phyloP scores from a whole-genome alignment of 2,797 vertebrate genomes.

The Artibeus lituratus region DNA sequence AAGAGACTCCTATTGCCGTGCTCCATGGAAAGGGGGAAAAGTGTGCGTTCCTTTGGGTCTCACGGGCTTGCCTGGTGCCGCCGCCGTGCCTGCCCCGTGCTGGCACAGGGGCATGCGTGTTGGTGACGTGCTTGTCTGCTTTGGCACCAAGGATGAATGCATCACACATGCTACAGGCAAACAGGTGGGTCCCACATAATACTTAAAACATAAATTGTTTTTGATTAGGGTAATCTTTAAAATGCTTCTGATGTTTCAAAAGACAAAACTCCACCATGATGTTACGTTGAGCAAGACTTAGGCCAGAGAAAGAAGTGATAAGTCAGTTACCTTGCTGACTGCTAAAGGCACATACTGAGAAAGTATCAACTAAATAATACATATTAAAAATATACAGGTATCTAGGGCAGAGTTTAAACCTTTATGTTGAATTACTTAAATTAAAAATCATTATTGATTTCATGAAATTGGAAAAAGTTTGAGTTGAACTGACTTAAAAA shows the following conservation, averaged over 20 bases:
- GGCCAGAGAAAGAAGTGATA: slow-evolving; percentile 54
- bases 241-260: slow-evolving; percentile 37
- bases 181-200: not conserved
- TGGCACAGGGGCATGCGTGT: not conserved
- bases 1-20: not conserved
- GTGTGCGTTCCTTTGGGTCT: not conserved
- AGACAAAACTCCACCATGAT: slow-evolving; percentile 7
- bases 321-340: slow-evolving; percentile 66
- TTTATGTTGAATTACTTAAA: slow-evolving; percentile 53
- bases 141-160: not conserved
- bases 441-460: slow-evolving; percentile 20
- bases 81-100: too few relatives aligned
- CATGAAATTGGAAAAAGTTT: slow-evolving; percentile 42
- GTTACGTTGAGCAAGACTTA: slow-evolving; percentile 18
- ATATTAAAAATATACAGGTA: slow-evolving; percentile 45
- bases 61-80: not conserved
- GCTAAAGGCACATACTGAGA: slow-evolving; percentile 75
- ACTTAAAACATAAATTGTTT: not conserved
- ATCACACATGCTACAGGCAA: not conserved
- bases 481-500: slow-evolving; percentile 23
- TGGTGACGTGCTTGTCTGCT: not conserved
- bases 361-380: slow-evolving; percentile 35
- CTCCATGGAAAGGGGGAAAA: not conserved
- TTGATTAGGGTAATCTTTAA: slow-evolving; percentile 28
- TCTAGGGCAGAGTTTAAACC: not conserved